Evolutionary conservation across 2,888 invertebrate genomes (phyloP).

Genomic region (Noctua janthina): DNA sequence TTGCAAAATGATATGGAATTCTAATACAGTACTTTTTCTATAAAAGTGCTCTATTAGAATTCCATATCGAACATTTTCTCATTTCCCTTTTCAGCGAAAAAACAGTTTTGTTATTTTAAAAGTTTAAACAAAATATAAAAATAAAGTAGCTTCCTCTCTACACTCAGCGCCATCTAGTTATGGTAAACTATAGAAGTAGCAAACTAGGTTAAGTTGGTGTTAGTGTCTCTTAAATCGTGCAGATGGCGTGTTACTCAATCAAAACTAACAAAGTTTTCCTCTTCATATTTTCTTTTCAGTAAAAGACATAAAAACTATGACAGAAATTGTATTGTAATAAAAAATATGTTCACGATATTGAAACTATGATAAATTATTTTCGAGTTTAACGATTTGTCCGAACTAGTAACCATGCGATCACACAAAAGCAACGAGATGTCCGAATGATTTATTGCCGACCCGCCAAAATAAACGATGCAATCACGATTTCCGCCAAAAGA

Average conservation of each 20-base stretch:
- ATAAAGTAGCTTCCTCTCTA: background rate
- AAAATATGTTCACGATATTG: background rate
- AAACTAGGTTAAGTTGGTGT: background rate
- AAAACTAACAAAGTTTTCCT: background rate
- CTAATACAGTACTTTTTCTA: background rate
- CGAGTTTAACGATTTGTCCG: background rate
- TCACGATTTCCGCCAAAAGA: conserved; percentile 60
- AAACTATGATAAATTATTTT: background rate
- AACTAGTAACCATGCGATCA: conserved; percentile 8
- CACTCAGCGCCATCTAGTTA: conserved; percentile 62
- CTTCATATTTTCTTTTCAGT: background rate
- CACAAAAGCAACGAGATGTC: conserved; percentile 31
- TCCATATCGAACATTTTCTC: background rate
- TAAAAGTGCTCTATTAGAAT: background rate
- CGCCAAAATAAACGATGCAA: conserved; percentile 51
- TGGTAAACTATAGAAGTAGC: background rate
- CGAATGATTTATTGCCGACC: conserved; percentile 45
- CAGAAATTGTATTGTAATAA: background rate
- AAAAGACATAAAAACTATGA: background rate
- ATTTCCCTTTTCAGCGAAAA: background rate
- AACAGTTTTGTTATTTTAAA: background rate
- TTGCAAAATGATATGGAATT: background rate
- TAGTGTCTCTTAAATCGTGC: conserved; percentile 9
- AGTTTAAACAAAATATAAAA: background rate
- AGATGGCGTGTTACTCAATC: conserved; percentile 63